phyloP scores from a whole-genome alignment of 2,113 vertebrate species.

The Colossoma macropomum region DNA sequence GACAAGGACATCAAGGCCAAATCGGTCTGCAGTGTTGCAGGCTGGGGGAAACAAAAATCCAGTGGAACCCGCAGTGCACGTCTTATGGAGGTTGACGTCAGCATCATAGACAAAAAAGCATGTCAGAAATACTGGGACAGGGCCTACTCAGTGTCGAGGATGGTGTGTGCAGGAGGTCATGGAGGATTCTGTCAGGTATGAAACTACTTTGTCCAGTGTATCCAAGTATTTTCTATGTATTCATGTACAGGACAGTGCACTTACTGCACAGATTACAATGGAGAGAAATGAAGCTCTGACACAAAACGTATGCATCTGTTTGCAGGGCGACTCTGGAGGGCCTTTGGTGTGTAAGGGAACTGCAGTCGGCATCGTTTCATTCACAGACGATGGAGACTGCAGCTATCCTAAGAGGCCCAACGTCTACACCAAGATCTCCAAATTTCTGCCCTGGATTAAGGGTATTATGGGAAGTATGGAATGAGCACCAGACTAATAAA shows the following conservation, averaged over 20 bases:
- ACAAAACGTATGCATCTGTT: not conserved
- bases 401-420: not conserved
- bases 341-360: constrained; percentile 58
- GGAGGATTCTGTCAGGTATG: constrained; percentile 54
- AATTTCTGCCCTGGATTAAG: constrained; percentile 49
- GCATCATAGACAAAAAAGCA: not conserved
- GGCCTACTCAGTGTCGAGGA: not conserved
- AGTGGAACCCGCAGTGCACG: not conserved
- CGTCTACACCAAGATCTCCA: constrained; percentile 54
- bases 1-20: constrained; percentile 47
- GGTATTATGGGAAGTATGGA: constrained; percentile 6
- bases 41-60: constrained; percentile 50
- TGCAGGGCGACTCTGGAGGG: constrained; percentile 63
- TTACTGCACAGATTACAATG: not conserved
- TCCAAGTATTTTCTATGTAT: not conserved
- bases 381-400: not conserved
- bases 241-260: not conserved
- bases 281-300: not conserved
- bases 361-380: constrained; percentile 52
- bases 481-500: not conserved
- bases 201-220: not conserved
- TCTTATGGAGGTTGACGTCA: constrained; percentile 51
- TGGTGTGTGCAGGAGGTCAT: constrained; percentile 38
- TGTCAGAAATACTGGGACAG: constrained; percentile 27
- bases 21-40: constrained; percentile 56